These are phyloP conservation scores for Melitaea cinxia DNA, from an alignment of 1,140 invertebrate genomes.

Conservation along the genomic window DNA sequence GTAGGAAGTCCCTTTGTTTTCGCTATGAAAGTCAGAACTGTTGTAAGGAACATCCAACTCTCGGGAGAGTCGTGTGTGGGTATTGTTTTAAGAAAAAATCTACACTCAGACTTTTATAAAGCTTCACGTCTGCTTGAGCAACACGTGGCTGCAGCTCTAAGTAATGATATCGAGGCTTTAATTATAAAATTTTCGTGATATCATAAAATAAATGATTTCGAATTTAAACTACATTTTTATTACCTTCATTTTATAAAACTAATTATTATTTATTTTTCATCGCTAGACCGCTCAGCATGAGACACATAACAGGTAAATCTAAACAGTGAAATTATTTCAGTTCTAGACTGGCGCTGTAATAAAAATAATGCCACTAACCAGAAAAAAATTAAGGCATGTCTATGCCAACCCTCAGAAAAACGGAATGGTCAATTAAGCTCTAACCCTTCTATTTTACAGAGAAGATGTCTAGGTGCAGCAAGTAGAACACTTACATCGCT, in stretches of 20 bases:
- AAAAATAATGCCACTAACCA: too few species aligned
- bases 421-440: too few species aligned
- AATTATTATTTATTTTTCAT: too few species aligned
- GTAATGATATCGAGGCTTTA: conserved; percentile 68
- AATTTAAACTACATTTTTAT: not conserved
- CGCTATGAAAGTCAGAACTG: conserved; percentile 75
- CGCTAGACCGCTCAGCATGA: too few species aligned
- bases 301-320: too few species aligned
- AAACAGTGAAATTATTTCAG: too few species aligned
- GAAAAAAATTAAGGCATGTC: too few species aligned
- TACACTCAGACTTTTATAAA: conserved; percentile 66
- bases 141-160: conserved; percentile 66
- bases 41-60: conserved; percentile 76
- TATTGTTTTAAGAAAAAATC: conserved; percentile 76
- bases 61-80: conserved; percentile 57
- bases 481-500: too few species aligned
- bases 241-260: not conserved
- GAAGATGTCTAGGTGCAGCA: too few species aligned
- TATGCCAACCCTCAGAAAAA: too few species aligned
- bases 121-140: conserved; percentile 52
- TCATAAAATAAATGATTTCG: conserved; percentile 21
- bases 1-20: conserved; percentile 77
- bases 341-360: too few species aligned
- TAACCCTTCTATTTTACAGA: too few species aligned
- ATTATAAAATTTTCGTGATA: conserved; percentile 39